Percentiles rank a stretch among this genome's conserved stretches.
phyloP scores from a whole-genome alignment of 2,888 invertebrate genomes.

The Strigamia crassipes region DNA sequence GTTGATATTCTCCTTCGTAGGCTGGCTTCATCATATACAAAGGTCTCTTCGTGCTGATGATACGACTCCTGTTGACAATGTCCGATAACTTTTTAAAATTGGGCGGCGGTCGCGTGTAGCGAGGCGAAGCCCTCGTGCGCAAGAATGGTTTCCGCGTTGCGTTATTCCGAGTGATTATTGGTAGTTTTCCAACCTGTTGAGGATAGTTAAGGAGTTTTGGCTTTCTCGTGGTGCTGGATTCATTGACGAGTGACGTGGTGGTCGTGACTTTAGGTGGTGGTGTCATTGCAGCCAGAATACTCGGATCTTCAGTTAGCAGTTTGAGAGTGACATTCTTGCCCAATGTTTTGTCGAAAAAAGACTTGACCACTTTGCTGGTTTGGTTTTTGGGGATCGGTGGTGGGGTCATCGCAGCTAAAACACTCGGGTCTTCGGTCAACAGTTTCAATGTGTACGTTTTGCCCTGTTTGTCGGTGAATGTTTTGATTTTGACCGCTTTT shows the following conservation, averaged over 20 bases:
- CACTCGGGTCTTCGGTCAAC: slow-evolving; percentile 35
- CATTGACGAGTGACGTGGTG: too few relatives aligned
- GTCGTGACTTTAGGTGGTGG: neutral
- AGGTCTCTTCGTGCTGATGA: neutral
- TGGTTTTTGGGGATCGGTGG: neutral
- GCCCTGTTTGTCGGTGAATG: slow-evolving; percentile 2
- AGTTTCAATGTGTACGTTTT: slow-evolving; percentile 5
- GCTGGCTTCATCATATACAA: neutral
- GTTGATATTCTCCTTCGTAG: slow-evolving; percentile 47
- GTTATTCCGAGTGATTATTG: slow-evolving; percentile 36
- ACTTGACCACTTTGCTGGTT: neutral
- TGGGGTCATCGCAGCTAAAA: slow-evolving; percentile 30
- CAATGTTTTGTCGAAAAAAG: neutral
- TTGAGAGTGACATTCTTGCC: slow-evolving; percentile 20
- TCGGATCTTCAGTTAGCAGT: slow-evolving; percentile 28
- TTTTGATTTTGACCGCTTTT: neutral
- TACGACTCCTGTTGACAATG: neutral
- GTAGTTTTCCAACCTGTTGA: slow-evolving; percentile 34
- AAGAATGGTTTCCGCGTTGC: slow-evolving; percentile 43
- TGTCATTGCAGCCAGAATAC: slow-evolving; percentile 37
- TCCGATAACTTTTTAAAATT: slow-evolving; percentile 29
- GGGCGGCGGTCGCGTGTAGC: slow-evolving; percentile 23
- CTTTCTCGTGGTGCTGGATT: neutral
- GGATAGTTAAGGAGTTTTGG: neutral
- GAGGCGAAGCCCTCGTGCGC: neutral